Percentiles rank a stretch among this genome's conserved stretches.
phyloP scores from a whole-genome alignment of 2,888 invertebrate genomes.

The Caenorhabditis drosophilae region DNA sequence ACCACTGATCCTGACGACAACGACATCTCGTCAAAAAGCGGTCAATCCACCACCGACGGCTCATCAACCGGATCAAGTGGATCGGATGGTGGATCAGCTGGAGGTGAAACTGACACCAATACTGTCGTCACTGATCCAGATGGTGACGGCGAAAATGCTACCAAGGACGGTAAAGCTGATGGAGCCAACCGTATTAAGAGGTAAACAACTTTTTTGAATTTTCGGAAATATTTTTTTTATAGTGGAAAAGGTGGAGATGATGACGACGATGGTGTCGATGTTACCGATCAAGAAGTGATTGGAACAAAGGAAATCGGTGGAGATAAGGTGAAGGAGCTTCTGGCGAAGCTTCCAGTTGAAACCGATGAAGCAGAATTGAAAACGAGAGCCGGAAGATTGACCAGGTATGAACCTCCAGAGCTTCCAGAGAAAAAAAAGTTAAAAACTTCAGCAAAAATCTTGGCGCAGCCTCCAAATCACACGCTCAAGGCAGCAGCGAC shows the following conservation, averaged over 20 bases:
- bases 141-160: neutral
- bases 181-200: neutral
- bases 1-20: conserved; percentile 4
- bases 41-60: no score
- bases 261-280: conserved; percentile 20
- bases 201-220: neutral
- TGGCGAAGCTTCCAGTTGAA: conserved; percentile 10
- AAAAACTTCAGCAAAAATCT: no score
- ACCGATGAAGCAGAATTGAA: neutral
- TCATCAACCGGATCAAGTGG: conserved; percentile 6
- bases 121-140: neutral
- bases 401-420: neutral
- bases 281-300: conserved; percentile 30
- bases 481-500: no score
- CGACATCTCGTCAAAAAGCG: neutral
- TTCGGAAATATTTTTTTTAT: neutral
- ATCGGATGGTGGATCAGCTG: neutral
- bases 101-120: neutral
- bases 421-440: neutral
- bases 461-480: neutral
- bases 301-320: conserved; percentile 15
- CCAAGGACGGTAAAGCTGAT: neutral
- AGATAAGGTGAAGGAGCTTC: conserved; percentile 11
- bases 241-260: conserved; percentile 1
- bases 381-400: neutral